Evolutionary conservation across 2,888 invertebrate species (phyloP), one percentile per base, ranked within the genome.

Genomic region (Drosophila prostipennis): DNA sequence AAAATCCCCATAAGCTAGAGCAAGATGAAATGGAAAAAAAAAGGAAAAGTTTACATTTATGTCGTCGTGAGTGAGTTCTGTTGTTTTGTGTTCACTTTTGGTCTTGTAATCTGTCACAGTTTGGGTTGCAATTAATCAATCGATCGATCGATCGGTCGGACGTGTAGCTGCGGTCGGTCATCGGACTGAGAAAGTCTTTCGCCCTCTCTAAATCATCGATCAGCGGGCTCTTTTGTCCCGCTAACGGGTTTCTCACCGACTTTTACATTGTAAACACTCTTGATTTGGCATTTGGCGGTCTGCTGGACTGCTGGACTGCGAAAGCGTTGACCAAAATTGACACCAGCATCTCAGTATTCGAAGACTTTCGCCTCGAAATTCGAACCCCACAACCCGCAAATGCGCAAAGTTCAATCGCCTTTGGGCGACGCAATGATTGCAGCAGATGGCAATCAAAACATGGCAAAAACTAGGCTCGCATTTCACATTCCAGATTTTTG

Each of bases 271-370:
- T 76, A 68, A 61, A 72, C 46, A 72, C 46, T 49, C 57, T 76
- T 72, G 51, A 51, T 77, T 79, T 74, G 65, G 42, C 14, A 10
- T 16, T 34, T 34, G 11, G 26, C 23, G 23, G 23, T 3, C 23
- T 3, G 71, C 46, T 19, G 19, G 19, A 19, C 19, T 19, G 19
- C 19, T 3, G 32, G 43, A 37, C 54, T 65, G 79, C 82, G 82
- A 81, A 77, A 77, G 80, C 64, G 61, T 57, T 80, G 77, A 72
- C 81, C 83, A 79, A 82, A 63, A 65, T 70, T 49, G 58, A 49
- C 70, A 65, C 45, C 70, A 34, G 46, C 29, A 29, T 32, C 29
- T 2, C 46, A 32, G 46, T 14, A 46, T 16, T 34, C 16, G 48
- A 79, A 81, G 48, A 79, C 79, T 79, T 79, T 79, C 79, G 81